phyloP scores from a whole-genome alignment of 2,113 vertebrate species.

The Uropsilus gracilis region DNA sequence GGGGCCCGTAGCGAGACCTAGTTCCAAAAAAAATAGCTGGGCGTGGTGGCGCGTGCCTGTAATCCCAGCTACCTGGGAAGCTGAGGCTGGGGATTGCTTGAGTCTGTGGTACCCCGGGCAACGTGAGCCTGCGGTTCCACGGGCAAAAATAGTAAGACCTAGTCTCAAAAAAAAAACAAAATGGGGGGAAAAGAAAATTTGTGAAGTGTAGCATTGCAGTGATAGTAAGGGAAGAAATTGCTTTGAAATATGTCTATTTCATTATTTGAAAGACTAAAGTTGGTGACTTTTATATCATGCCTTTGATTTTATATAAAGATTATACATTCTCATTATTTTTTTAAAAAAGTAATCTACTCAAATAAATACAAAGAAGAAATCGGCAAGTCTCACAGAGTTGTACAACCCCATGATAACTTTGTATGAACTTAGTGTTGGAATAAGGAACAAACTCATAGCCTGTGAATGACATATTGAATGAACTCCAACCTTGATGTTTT shows the following conservation, averaged over 20 bases:
- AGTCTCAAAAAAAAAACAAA: too few relatives aligned
- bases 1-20: too few relatives aligned
- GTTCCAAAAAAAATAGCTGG: too few relatives aligned
- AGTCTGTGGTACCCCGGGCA: too few relatives aligned
- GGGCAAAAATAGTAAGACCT: too few relatives aligned
- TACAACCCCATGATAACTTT: not conserved
- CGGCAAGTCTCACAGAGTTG: not conserved
- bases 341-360: not conserved
- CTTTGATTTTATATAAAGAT: not conserved
- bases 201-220: not conserved
- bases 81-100: too few relatives aligned
- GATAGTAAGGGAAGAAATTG: not conserved
- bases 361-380: not conserved
- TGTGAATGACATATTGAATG: too few relatives aligned
- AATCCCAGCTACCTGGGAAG: too few relatives aligned
- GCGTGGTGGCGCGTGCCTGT: too few relatives aligned
- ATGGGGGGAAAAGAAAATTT: not conserved
- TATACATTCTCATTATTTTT: not conserved
- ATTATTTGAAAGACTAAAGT: not conserved
- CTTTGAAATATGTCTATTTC: not conserved
- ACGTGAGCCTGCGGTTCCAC: too few relatives aligned
- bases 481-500: too few relatives aligned
- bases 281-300: not conserved
- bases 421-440: not conserved
- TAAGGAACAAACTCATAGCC: too few relatives aligned